phyloP scores from a whole-genome alignment of 1,140 invertebrate species.

The Ceratosolen fusciceps region DNA sequence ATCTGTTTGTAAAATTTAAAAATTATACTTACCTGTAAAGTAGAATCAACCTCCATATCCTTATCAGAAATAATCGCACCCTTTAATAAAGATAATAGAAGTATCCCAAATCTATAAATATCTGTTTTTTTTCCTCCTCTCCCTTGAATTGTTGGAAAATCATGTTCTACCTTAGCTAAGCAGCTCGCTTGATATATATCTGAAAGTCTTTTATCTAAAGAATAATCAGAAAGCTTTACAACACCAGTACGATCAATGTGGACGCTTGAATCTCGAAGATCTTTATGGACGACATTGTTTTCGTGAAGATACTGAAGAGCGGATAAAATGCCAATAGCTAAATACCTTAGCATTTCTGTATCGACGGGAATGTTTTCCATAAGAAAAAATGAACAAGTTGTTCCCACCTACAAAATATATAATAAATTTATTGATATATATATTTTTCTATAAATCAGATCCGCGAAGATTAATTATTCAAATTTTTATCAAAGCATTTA shows the following conservation, averaged over 20 bases:
- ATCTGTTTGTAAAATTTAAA: no score
- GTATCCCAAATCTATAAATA: conserved; percentile 78
- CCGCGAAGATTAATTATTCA: neutral
- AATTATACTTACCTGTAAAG: conserved; percentile 55
- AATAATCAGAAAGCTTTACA: conserved; percentile 80
- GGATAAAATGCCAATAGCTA: conserved; percentile 77
- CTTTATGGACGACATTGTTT: conserved; percentile 85
- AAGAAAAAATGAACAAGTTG: conserved; percentile 72
- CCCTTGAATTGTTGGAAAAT: conserved; percentile 73
- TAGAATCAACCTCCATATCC: conserved; percentile 71
- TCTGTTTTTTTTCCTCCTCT: conserved; percentile 81
- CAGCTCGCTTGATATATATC: conserved; percentile 68
- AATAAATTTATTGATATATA: conserved; percentile 22
- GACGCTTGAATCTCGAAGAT: conserved; percentile 78
- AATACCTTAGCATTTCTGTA: conserved; percentile 75
- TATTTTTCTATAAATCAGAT: neutral
- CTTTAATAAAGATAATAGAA: conserved; percentile 74
- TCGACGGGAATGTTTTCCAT: conserved; percentile 73
- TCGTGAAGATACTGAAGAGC: conserved; percentile 81
- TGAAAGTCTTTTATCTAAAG: conserved; percentile 77
- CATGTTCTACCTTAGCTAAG: conserved; percentile 59
- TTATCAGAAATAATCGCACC: conserved; percentile 70
- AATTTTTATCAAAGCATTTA: neutral
- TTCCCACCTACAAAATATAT: conserved; percentile 63
- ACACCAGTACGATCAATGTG: conserved; percentile 75